Conservation (phyloP, 2,113 vertebrate genomes). For the Uria aalge region DNA sequence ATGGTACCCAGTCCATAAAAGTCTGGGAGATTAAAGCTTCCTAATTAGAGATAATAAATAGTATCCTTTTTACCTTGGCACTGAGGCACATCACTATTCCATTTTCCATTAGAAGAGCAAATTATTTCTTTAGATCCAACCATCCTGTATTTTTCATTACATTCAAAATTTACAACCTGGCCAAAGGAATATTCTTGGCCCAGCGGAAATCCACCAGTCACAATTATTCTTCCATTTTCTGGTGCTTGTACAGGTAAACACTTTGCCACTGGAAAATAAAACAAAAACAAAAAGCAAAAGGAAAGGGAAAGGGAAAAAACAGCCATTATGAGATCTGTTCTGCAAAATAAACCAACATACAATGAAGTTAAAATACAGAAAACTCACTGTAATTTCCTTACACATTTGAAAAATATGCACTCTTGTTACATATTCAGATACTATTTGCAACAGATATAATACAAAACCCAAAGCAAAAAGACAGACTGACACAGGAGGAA, state of each 20-base stretch:
- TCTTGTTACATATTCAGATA: not conserved
- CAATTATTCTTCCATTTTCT: slow-evolving; percentile 48
- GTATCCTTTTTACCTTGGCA: slow-evolving; percentile 78
- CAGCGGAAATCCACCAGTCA: not conserved
- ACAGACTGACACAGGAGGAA: not conserved
- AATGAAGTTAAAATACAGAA: not conserved
- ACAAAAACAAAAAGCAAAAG: not conserved
- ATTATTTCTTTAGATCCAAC: slow-evolving; percentile 66
- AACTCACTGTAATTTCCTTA: not conserved
- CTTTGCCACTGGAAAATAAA: slow-evolving; percentile 69
- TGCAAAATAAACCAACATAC: not conserved
- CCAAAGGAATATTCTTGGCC: slow-evolving; percentile 69
- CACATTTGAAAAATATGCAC: not conserved
- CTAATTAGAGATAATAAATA: not conserved
- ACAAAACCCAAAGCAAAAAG: not conserved
- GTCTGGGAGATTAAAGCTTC: not conserved
- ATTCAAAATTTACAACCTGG: slow-evolving; percentile 77
- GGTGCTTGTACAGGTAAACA: slow-evolving; percentile 64
- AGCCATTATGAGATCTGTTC: not conserved
- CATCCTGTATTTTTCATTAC: slow-evolving; percentile 48
- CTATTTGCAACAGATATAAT: not conserved
- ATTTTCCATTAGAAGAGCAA: slow-evolving; percentile 77
- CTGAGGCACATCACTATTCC: slow-evolving; percentile 73
- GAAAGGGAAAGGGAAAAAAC: not conserved
- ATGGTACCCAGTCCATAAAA: not conserved